Base-by-base conservation (phyloP, 2,888 invertebrate genomes). In the Clistopyga incitator region DNA sequence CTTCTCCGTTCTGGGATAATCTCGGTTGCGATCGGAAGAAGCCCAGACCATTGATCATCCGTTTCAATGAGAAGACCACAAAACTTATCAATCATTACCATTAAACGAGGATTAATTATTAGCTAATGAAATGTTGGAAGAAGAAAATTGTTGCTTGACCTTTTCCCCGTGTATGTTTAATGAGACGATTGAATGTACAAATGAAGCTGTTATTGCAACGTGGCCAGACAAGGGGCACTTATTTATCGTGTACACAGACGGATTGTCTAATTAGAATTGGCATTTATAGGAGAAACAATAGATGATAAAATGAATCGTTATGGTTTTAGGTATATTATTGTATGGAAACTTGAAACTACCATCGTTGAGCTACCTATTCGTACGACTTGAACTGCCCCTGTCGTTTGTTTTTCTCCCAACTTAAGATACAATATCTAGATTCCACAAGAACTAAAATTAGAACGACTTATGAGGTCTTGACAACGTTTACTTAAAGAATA, bases 1-100 rank as follows among this genome's bases (percentile, higher is more conserved):
- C 68, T 64, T 42, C 71, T 18, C 29, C 45, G 45, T 25, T 25
- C 61, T 29, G 52, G 25, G 77, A 72, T 74, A 45, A 78, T 74
- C 67, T 61, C 78, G 29, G 67, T n/a, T 67, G 59, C 50, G 38
- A 59, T 67, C 59, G 47, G 34, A 52, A 64, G n/a, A 18, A 29
- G 29, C 34, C 6, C 34, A 15, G 52, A 54, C 11, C 23, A 13
- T 54, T 54, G 23, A 54, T 23, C 23, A 54, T 23, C 54, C 54
- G 54, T 23, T 23, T 23, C 54, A 23, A 54, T 54, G 23, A 20
- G 15, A 54, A 23, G 15, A 20, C 6, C 23, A 8, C 10, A 10
- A 23, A 11, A 54, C 15, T 52, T 18, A 52, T 52, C 18, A 18
- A 18, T 18, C 52, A 20, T 52, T 20, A 23, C n/a, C 47, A n/a